Evolutionary conservation across 37 sponge, comb jelly and placozoan genomes (phyloP).

Genomic region (Hexactinellida sp.): DNA sequence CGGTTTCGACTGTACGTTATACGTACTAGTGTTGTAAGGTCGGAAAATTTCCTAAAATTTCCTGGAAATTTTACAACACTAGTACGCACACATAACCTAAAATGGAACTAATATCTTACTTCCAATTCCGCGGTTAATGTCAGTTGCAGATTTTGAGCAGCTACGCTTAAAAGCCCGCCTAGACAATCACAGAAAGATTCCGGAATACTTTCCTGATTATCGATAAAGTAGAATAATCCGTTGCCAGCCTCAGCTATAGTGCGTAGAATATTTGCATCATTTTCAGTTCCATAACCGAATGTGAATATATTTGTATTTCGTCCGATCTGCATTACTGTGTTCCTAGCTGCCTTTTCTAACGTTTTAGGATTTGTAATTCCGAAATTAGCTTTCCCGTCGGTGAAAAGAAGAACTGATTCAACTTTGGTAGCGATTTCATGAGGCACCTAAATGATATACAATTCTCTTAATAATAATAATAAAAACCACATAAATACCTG

Average conservation of each 20-base stretch:
- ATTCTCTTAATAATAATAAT: too few species aligned
- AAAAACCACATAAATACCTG: too few species aligned
- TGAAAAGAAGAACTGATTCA: conserved; percentile 81
- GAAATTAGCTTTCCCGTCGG: conserved; percentile 84
- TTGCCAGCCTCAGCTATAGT: conserved; percentile 68
- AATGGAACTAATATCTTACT: neutral
- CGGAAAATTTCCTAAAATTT: too few species aligned
- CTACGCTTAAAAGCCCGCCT: conserved; percentile 83
- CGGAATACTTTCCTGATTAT: conserved; percentile 75
- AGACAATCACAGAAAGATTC: conserved; percentile 94
- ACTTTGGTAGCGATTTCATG: conserved; percentile 37
- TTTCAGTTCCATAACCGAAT: conserved; percentile 73
- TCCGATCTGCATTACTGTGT: conserved; percentile 47
- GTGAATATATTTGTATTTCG: conserved; percentile 81
- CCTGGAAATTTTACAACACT: too few species aligned
- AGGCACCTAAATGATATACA: conserved; percentile 30
- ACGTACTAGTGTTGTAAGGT: too few species aligned
- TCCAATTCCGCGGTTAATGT: conserved; percentile 30
- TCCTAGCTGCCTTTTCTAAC: conserved; percentile 70
- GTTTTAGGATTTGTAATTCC: conserved; percentile 41
- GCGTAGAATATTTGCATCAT: conserved; percentile 55
- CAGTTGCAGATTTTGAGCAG: conserved; percentile 74
- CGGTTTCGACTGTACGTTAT: too few species aligned
- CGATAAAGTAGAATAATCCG: conserved; percentile 80
- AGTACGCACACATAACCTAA: too few species aligned